These are phyloP conservation scores for Archocentrus centrarchus DNA, from an alignment of 2,113 vertebrate species.

Conservation along the genomic window DNA sequence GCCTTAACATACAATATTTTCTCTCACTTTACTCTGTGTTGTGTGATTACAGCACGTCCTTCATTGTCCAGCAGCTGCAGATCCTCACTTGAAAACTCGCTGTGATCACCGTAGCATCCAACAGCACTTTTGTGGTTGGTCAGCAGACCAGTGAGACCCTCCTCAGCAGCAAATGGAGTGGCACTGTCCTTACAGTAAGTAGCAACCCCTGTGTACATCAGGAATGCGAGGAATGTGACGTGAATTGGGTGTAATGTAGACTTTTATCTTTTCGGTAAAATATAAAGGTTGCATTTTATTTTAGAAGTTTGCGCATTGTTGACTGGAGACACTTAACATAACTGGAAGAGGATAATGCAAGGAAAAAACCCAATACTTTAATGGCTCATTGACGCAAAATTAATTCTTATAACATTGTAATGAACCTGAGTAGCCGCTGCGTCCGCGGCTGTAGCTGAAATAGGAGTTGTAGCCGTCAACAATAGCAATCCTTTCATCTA, in stretches of 20 bases:
- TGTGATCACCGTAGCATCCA: conserved; percentile 84
- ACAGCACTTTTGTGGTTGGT: conserved; percentile 78
- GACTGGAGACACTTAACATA: neutral
- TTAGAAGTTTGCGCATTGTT: neutral
- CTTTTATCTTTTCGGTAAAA: neutral
- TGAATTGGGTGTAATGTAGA: neutral
- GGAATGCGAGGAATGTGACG: neutral
- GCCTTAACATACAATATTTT: neutral
- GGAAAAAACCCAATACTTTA: neutral
- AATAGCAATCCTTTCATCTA: conserved; percentile 87
- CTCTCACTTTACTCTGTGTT: conserved; percentile 83
- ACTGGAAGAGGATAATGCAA: neutral
- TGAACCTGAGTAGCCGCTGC: conserved; percentile 90
- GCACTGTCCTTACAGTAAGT: conserved; percentile 87
- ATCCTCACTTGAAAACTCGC: conserved; percentile 84
- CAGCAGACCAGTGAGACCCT: conserved; percentile 87
- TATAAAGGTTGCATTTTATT: neutral
- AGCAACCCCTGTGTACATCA: conserved; percentile 82
- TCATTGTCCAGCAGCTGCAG: conserved; percentile 87
- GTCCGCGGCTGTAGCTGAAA: conserved; percentile 89
- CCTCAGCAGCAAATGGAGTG: conserved; percentile 87
- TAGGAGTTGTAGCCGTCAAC: conserved; percentile 90
- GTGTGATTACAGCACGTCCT: conserved; percentile 87
- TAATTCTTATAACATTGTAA: conserved; percentile 13
- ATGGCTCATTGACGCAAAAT: neutral